Percentiles rank a stretch among this genome's conserved stretches.
Conservation (phyloP, 2,113 vertebrate genomes). For the Trogon surrucura region DNA sequence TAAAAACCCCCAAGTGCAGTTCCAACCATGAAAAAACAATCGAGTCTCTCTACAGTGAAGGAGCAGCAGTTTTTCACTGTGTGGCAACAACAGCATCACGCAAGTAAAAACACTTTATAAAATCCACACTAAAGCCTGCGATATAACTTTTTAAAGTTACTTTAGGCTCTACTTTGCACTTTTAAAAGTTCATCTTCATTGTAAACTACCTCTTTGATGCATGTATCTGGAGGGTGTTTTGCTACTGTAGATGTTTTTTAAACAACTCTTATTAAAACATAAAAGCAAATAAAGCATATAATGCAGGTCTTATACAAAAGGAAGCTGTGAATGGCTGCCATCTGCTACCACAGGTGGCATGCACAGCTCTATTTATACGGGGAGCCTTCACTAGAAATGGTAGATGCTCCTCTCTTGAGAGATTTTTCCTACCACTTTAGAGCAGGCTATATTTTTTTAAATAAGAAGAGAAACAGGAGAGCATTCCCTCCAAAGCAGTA, state of each 20-base stretch:
- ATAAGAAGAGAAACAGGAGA: neutral
- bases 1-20: neutral
- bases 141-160: neutral
- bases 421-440: neutral
- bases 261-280: slow-evolving; percentile 9
- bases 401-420: neutral
- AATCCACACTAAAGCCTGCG: neutral
- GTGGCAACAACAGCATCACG: neutral
- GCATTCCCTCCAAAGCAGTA: neutral
- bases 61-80: neutral
- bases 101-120: neutral
- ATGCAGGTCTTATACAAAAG: slow-evolving; percentile 11
- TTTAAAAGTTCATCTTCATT: neutral
- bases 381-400: neutral
- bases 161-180: neutral
- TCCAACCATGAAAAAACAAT: neutral
- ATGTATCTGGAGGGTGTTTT: neutral
- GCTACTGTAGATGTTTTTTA: neutral
- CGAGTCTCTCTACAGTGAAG: neutral
- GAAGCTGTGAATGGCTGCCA: slow-evolving; percentile 36
- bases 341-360: slow-evolving; percentile 53
- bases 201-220: neutral
- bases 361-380: slow-evolving; percentile 31
- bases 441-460: neutral
- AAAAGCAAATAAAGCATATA: slow-evolving; percentile 18